Evolutionary conservation across 2,797 vertebrate genomes (phyloP).

Genomic region (Myripristis murdjan): DNA sequence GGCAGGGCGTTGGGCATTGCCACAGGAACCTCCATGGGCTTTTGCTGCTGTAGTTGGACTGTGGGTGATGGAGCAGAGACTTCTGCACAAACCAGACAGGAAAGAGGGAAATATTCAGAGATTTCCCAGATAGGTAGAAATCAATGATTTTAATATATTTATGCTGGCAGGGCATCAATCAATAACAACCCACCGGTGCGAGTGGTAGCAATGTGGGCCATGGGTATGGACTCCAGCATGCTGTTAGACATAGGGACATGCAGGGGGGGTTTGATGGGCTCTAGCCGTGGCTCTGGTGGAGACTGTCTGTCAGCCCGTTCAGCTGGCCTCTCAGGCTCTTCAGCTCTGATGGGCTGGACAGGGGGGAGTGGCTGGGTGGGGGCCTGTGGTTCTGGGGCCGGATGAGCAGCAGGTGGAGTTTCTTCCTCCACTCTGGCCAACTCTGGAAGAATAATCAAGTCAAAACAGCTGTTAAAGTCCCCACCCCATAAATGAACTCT

Average conservation of each 20-base stretch:
- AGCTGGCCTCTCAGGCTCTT: slow-evolving; percentile 70
- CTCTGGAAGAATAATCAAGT: slow-evolving; percentile 52
- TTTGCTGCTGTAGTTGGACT: slow-evolving; percentile 76
- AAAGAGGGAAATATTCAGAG: slow-evolving; percentile 4
- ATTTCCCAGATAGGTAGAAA: background rate
- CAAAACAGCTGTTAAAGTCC: too few relatives aligned
- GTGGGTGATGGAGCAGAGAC: slow-evolving; percentile 83
- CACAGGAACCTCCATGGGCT: slow-evolving; percentile 79
- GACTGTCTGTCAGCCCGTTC: slow-evolving; percentile 67
- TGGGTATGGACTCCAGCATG: slow-evolving; percentile 77
- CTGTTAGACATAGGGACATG: slow-evolving; percentile 75
- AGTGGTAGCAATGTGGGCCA: slow-evolving; percentile 73
- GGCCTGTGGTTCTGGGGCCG: slow-evolving; percentile 73
- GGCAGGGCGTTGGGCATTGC: slow-evolving; percentile 84
- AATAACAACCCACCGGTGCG: slow-evolving; percentile 68
- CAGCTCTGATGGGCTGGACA: slow-evolving; percentile 67
- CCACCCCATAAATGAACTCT: too few relatives aligned
- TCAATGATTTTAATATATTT: too few relatives aligned
- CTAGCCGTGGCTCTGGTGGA: slow-evolving; percentile 69
- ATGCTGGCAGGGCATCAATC: background rate
- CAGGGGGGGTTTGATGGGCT: slow-evolving; percentile 77
- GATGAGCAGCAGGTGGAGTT: slow-evolving; percentile 76
- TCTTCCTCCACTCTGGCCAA: slow-evolving; percentile 78
- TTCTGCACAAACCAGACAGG: slow-evolving; percentile 71
- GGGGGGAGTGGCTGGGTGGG: slow-evolving; percentile 75